Conservation (phyloP, 2,888 invertebrate genomes). For the Oscheius sp. region DNA sequence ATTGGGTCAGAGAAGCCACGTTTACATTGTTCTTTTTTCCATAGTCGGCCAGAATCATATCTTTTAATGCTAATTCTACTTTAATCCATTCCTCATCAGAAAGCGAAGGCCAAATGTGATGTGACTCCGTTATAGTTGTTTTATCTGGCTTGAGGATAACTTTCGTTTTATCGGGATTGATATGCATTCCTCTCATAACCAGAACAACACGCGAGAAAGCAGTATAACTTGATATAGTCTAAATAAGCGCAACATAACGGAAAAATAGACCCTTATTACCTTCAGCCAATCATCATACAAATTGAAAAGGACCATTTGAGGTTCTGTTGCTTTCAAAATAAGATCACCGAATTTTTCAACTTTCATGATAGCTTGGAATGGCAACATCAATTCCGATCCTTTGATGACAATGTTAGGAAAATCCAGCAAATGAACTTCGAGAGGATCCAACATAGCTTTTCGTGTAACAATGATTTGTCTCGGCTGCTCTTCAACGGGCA, state of each 20-base stretch:
- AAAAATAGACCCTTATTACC: constrained; percentile 32
- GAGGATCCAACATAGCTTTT: constrained; percentile 99
- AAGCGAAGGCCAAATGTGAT: constrained; percentile 99
- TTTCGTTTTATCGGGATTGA: constrained; percentile 98
- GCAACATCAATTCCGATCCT: constrained; percentile 95
- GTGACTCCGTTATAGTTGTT: constrained; percentile 97
- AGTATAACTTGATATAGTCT: constrained; percentile 96
- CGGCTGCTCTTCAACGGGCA: constrained; percentile 99
- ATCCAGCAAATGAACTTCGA: constrained; percentile 97
- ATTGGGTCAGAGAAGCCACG: constrained; percentile 97
- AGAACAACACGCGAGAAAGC: constrained; percentile 96
- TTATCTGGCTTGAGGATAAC: constrained; percentile 98
- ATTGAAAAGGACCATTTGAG: constrained; percentile 99
- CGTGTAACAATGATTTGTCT: constrained; percentile 99
- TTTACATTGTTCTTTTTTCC: constrained; percentile 99
- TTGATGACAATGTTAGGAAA: constrained; percentile 99
- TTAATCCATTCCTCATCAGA: constrained; percentile 99
- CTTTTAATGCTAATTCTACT: constrained; percentile 94
- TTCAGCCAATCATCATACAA: constrained; percentile 99
- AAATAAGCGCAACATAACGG: constrained; percentile 5
- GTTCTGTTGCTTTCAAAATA: constrained; percentile 97
- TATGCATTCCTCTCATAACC: constrained; percentile 94
- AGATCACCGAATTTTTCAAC: constrained; percentile 98
- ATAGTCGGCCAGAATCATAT: constrained; percentile 97
- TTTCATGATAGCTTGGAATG: constrained; percentile 84